Evolutionary conservation across 2,797 vertebrate genomes (phyloP), one percentile per base, ranked within the genome.

Genomic region (Hoplostethus mediterraneus): DNA sequence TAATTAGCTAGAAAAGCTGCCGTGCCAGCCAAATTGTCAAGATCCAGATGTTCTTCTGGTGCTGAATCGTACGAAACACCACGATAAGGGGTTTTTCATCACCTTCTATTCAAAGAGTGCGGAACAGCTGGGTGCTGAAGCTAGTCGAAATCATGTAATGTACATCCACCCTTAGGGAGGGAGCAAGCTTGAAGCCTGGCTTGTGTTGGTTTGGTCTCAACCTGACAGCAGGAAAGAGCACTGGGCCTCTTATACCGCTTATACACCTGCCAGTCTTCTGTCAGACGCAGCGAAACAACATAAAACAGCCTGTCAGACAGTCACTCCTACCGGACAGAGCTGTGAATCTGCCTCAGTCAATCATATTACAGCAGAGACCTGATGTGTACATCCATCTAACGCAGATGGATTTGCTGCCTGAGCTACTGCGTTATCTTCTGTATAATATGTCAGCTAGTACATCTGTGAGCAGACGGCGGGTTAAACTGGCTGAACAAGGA

Each of bases 191-290:
- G 45, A 40, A 59, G 63, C 45, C 16, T 16, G 6, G 64, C 62
- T 45, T 77, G 61, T 63, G 64, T 79, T 70, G 44, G 70, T 85
- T 81, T 83, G 71, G 64, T 75, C 68, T 73, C 59, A 58, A 56
- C 45, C 54, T 82, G 83, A 80, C 79, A 85, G 76, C 81, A 38
- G 58, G 73, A 80, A 59, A 42, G 53, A 77, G 65, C 62, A 4
- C 51, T 0, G 58, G 71, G 79, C 70, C 65, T 72, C 77, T 68
- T 68, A 28, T 28, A 80, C 77, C 67, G 69, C 51, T 83, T 76
- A 83, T 67, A 75, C 58, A 72, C 66, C 70, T 65, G 82, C 69
- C 85, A 76, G 61, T 79, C 74, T 60, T 8, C 11, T 76, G 80
- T 83, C 86, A 77, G 63, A 79, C 52, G 28, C 51, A 21, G 63